Base-by-base conservation (phyloP, 2,797 vertebrate genomes). In the Phrynocephalus forsythii region DNA sequence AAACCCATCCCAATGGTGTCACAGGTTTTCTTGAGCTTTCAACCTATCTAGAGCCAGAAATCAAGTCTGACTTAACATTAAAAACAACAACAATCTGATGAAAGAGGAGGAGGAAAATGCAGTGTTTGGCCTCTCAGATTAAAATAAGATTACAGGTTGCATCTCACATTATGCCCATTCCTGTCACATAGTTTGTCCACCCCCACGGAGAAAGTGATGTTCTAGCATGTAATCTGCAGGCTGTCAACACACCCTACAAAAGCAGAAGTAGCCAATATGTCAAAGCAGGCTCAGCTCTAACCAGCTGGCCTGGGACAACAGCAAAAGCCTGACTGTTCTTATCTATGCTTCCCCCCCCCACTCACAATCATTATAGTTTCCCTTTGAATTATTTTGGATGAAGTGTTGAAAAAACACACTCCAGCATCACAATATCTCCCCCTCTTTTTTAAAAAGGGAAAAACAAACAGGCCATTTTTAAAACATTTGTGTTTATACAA, bases 341-440 rank as follows among this genome's bases (percentile, higher is more conserved):
- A 10, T 56, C 52, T 13, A 56, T 56, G 52, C 9, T 13, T 10
- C 9, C 33, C 33, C n/a, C 7, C 9, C 52, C 52, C 10, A 13
- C 8, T 56, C 52, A 56, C 52, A 56, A 56, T 56, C 10, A 13
- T 7, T 56, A 13, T 66, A 85, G 78, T 30, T 92, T 89, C 89
- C 71, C 82, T 92, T 95, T 92, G 84, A 89, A 86, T 92, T 93
- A 93, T 91, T 93, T 93, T 85, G 82, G 79, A 85, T 79, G 26
- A 26, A 90, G 92, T 8, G 33, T 91, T 82, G 90, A 88, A 91
- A 91, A 71, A 44, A 30, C 69, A 90, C 60, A 82, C 90, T 94
- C 85, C 83, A 91, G 89, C 80, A 85, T 83, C 11, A 86, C 48
- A 30, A 82, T 91, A n/a, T 26, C 52, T 44, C 38, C 38, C 38